Evolutionary conservation across 2,797 vertebrate species (phyloP).

Genomic region (Muraenolepis orangiensis): DNA sequence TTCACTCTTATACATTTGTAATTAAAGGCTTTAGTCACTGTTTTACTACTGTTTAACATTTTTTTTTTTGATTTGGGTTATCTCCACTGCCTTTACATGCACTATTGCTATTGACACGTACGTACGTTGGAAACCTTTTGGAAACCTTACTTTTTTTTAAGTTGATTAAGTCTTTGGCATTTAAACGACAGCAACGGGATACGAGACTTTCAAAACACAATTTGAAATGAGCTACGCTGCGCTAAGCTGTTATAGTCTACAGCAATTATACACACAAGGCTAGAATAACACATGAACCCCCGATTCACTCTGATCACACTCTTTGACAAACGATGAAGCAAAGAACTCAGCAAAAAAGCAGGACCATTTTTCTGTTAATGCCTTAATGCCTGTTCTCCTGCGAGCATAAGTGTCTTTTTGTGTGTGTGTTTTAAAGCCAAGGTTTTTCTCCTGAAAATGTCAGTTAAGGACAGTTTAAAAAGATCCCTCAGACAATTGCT

Average conservation of each 20-base stretch:
- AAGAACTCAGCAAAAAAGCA: constrained; percentile 36
- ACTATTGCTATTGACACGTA: constrained; percentile 55
- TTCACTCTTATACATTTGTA: constrained; percentile 10
- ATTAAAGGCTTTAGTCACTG: constrained; percentile 29
- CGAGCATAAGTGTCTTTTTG: constrained; percentile 37
- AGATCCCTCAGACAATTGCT: constrained; percentile 43
- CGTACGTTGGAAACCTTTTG: constrained; percentile 21
- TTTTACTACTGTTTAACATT: not conserved
- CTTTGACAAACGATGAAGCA: constrained; percentile 27
- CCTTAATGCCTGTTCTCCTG: constrained; percentile 65
- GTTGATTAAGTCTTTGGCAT: constrained; percentile 74
- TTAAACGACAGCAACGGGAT: constrained; percentile 50
- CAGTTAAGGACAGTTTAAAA: not conserved
- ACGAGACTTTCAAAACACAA: constrained; percentile 39
- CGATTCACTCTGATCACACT: constrained; percentile 13
- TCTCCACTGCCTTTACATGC: constrained; percentile 60
- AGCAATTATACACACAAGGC: not conserved
- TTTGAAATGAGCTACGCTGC: constrained; percentile 27
- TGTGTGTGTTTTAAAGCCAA: constrained; percentile 46
- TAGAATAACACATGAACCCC: not conserved
- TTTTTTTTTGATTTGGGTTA: constrained; percentile 44
- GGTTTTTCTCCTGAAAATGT: not conserved
- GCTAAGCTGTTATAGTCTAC: not conserved
- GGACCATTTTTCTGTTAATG: constrained; percentile 61
- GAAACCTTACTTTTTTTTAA: constrained; percentile 41